Percentiles rank a stretch among this genome's conserved stretches.
Conservation (phyloP, 2,113 vertebrate species). For the Psettodes erumei region DNA sequence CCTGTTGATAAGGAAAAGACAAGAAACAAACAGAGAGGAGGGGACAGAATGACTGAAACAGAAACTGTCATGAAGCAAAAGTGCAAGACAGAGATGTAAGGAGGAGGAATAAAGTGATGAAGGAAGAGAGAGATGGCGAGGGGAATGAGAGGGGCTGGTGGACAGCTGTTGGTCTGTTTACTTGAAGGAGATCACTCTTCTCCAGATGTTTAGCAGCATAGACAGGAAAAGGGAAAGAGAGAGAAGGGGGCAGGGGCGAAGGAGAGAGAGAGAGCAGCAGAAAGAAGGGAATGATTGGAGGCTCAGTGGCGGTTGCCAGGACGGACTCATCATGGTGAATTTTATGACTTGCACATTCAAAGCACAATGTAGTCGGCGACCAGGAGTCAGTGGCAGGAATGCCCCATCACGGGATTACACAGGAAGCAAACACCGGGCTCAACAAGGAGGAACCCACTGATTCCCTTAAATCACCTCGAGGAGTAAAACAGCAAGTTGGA, state of each 20-base stretch:
- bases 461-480: slow-evolving; percentile 3
- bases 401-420: slow-evolving; percentile 20
- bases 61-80: slow-evolving; percentile 16
- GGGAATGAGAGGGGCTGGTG: slow-evolving; percentile 48
- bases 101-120: slow-evolving; percentile 62
- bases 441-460: background rate
- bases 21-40: slow-evolving; percentile 24
- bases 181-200: slow-evolving; percentile 73
- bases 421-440: slow-evolving; percentile 52
- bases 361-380: slow-evolving; percentile 26
- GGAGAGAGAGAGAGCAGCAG: slow-evolving; percentile 27
- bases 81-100: slow-evolving; percentile 30
- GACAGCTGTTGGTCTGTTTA: slow-evolving; percentile 81
- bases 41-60: slow-evolving; percentile 35
- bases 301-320: slow-evolving; percentile 57
- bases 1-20: slow-evolving; percentile 42
- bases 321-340: slow-evolving; percentile 68
- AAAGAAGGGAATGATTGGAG: slow-evolving; percentile 46
- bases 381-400: slow-evolving; percentile 35
- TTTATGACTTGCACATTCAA: slow-evolving; percentile 73
- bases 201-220: slow-evolving; percentile 79
- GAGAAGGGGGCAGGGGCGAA: slow-evolving; percentile 40
- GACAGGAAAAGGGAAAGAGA: slow-evolving; percentile 58
- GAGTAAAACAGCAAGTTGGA: background rate
- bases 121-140: slow-evolving; percentile 39